Evolutionary conservation across 2,888 invertebrate species (phyloP).

Genomic region (Lasioglossum calceatum): DNA sequence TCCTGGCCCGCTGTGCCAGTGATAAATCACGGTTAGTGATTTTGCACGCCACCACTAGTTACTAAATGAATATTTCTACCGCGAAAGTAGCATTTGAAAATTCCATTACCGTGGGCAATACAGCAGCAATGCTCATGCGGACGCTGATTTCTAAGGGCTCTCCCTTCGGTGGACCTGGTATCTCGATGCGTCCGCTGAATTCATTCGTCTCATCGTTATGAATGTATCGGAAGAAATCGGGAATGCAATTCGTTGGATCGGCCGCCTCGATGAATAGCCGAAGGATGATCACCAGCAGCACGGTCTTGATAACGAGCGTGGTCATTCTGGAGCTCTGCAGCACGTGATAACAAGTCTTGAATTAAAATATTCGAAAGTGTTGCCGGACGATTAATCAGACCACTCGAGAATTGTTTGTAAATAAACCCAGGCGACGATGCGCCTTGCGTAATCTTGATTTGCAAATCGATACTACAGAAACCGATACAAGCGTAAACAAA

Average conservation of each 20-base stretch:
- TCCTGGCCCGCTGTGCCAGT: no score
- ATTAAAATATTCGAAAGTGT: neutral
- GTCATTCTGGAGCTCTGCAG: slow-evolving; percentile 59
- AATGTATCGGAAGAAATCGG: slow-evolving; percentile 75
- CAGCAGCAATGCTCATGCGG: slow-evolving; percentile 70
- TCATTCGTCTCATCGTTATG: slow-evolving; percentile 59
- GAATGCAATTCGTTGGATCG: slow-evolving; percentile 70
- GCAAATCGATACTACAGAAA: neutral
- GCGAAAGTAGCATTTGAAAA: neutral
- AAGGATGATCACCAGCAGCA: slow-evolving; percentile 49
- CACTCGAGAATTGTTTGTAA: neutral
- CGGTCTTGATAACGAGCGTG: slow-evolving; percentile 17
- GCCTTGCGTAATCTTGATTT: neutral
- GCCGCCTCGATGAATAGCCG: slow-evolving; percentile 23
- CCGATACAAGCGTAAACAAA: neutral
- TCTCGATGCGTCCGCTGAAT: slow-evolving; percentile 74
- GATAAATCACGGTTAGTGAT: no score
- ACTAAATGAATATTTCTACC: neutral
- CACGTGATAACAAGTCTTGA: neutral
- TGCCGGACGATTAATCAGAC: neutral
- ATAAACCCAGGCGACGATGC: neutral
- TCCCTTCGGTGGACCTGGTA: slow-evolving; percentile 71
- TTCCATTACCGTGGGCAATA: slow-evolving; percentile 73
- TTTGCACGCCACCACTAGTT: no score
- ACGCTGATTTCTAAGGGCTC: slow-evolving; percentile 71